These are phyloP conservation scores for Megaceryle alcyon DNA, from an alignment of 2,797 vertebrate genomes.

Conservation along the genomic window DNA sequence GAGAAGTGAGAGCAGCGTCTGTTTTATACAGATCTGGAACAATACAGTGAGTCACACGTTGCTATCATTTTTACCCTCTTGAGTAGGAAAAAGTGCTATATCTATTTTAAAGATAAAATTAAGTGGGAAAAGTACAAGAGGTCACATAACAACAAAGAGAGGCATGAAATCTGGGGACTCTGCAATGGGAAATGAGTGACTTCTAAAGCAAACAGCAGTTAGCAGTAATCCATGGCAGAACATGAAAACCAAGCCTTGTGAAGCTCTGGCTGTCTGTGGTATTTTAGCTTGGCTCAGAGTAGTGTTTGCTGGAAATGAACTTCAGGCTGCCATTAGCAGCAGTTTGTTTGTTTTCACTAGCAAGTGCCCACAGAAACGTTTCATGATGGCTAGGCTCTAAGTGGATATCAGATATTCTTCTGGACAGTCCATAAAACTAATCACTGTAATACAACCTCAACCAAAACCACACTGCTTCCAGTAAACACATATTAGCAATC, in stretches of 20 bases:
- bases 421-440: background rate
- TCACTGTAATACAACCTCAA: background rate
- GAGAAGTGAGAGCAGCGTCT: background rate
- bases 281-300: conserved; percentile 1
- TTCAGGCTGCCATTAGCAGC: conserved; percentile 10
- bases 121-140: conserved; percentile 59
- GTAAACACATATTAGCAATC: background rate
- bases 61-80: conserved; percentile 40
- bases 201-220: conserved; percentile 37
- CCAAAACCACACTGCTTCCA: background rate
- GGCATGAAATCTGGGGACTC: background rate
- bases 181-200: conserved; percentile 24
- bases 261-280: background rate
- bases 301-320: conserved; percentile 8
- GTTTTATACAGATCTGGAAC: conserved; percentile 13
- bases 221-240: conserved; percentile 6
- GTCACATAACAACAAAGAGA: conserved; percentile 39
- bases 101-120: conserved; percentile 62
- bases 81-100: conserved; percentile 45
- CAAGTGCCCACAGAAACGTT: background rate
- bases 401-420: background rate
- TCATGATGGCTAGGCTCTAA: background rate
- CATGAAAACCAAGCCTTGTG: background rate
- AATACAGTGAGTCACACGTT: conserved; percentile 38
- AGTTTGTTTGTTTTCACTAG: conserved; percentile 22